phyloP scores from a whole-genome alignment of 2,113 vertebrate genomes.

The Oryzias melastigma region DNA sequence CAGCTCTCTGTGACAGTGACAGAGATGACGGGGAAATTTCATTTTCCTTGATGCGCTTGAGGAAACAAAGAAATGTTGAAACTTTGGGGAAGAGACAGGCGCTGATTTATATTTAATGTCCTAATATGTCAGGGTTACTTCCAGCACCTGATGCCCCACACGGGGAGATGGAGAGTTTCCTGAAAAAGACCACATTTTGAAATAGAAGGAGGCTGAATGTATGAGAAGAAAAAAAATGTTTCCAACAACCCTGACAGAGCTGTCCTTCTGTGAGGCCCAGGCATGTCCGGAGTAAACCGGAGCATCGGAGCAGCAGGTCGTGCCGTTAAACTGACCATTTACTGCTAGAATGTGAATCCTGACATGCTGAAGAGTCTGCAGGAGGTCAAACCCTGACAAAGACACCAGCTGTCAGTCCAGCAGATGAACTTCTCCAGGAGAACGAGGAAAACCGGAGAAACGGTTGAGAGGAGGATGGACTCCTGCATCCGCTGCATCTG shows the following conservation, averaged over 20 bases:
- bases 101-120: conserved; percentile 68
- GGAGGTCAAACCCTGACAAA: conserved; percentile 14
- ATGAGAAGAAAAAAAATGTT: too few species aligned
- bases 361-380: neutral
- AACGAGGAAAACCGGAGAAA: neutral
- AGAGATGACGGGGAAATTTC: conserved; percentile 45
- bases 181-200: neutral
- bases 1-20: conserved; percentile 37
- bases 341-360: too few species aligned
- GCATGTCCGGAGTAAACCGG: too few species aligned
- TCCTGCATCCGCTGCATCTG: conserved; percentile 6
- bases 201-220: neutral
- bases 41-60: conserved; percentile 54
- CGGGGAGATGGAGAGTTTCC: conserved; percentile 40
- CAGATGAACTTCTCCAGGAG: conserved; percentile 18
- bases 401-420: conserved; percentile 29
- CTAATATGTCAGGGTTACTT: conserved; percentile 64
- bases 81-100: conserved; percentile 51
- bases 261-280: too few species aligned
- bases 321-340: too few species aligned
- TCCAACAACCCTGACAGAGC: too few species aligned
- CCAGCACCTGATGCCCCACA: conserved; percentile 8
- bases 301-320: too few species aligned
- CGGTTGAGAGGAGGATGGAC: conserved; percentile 19
- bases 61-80: conserved; percentile 56